Evolutionary conservation across 2,797 vertebrate genomes (phyloP), one percentile per base, ranked within the genome.

Genomic region (Cyprinodon diabolis): DNA sequence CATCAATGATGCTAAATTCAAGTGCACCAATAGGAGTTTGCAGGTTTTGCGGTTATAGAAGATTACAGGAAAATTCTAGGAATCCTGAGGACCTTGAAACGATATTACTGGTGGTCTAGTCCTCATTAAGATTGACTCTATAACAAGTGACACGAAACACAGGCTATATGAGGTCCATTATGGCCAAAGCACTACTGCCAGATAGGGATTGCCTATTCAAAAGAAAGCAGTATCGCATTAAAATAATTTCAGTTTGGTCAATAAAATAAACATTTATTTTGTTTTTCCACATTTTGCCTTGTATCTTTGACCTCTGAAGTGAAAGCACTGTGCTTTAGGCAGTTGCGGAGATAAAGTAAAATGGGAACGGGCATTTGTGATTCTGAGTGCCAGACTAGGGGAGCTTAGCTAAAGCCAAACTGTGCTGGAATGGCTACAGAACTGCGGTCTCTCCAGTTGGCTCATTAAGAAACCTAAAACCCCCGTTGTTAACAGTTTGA

Each of bases 1-100:
- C 30, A 6, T 40, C 9, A 51, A 66, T 43, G 40, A 79, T 72
- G 76, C 55, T 77, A 68, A 78, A 82, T 52, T 37, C 37, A 77
- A 71, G 54, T 68, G 66, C 71, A 70, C 66, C 57, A 69, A 83
- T 79, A 80, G 68, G 77, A 71, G 80, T 10, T 69, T 87, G 79
- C 81, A 82, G 79, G 82, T 69, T 75, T 68, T 78, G 69, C 66
- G 86, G 80, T 89, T 83, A 74, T 69, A 62, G 69, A 69, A 6
- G 67, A 83, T 65, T 83, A 73, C 74, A 73, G 78, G 84, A 65
- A 55, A 85, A 72, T 77, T 71, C 66, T 6, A 69, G 78, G 88
- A 93, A 90, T 91, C 75, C 69, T 81, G 86, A 92, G 81, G 75
- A 83, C 81, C 65, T 85, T 77, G 75, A 81, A 80, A 93, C 85